These are phyloP conservation scores for Anguilla rostrata DNA, from an alignment of 2,113 vertebrate genomes.

Conservation along the genomic window DNA sequence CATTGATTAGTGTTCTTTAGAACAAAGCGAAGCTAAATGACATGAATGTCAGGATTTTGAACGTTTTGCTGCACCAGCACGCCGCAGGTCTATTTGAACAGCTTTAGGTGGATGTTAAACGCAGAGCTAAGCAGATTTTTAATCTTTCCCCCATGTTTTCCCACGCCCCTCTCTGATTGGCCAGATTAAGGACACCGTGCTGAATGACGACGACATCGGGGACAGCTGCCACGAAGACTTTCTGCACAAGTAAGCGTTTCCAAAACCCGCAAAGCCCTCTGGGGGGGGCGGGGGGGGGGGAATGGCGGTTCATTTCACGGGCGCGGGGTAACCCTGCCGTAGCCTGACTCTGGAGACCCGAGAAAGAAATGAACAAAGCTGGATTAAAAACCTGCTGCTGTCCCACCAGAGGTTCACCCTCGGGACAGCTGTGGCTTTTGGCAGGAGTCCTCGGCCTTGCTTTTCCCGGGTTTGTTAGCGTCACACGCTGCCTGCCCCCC, in stretches of 20 bases:
- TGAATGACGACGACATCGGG: slow-evolving; percentile 95
- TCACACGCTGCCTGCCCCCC: not conserved
- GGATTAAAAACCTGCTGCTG: not conserved
- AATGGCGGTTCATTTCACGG: not conserved
- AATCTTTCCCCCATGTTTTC: not conserved
- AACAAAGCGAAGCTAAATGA: not conserved
- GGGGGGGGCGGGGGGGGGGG: not conserved
- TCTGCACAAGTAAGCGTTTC: slow-evolving; percentile 86
- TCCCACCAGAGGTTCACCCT: not conserved
- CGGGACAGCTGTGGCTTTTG: not conserved
- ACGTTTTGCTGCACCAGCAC: not conserved
- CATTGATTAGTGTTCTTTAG: not conserved
- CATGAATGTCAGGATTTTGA: not conserved
- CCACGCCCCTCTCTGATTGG: not conserved
- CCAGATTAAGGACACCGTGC: slow-evolving; percentile 86
- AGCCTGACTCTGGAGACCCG: not conserved
- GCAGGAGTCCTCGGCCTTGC: not conserved
- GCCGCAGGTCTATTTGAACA: not conserved
- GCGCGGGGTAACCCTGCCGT: not conserved
- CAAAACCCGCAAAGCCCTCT: not conserved
- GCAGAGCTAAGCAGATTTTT: too few species aligned
- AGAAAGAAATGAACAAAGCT: not conserved
- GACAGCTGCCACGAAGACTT: slow-evolving; percentile 96
- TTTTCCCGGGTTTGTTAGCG: not conserved
- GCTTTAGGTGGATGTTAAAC: too few species aligned